phyloP scores from a whole-genome alignment of 2,797 vertebrate species.

The Glyptemys insculpta region DNA sequence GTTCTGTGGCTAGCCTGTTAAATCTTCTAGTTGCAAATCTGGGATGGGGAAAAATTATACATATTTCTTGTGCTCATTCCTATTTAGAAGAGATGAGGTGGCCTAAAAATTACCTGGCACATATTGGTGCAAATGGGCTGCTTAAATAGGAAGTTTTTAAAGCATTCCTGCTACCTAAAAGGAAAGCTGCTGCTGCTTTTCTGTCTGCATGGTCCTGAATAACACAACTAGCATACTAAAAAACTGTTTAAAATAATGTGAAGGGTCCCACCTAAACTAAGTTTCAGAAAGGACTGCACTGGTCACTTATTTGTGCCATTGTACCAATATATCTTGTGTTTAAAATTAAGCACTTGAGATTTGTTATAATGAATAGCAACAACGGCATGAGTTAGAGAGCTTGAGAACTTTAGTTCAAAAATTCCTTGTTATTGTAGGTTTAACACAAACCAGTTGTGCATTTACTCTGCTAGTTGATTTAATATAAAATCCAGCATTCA shows the following conservation, averaged over 20 bases:
- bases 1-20: background rate
- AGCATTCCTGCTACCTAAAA: background rate
- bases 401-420: background rate
- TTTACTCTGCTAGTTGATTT: background rate
- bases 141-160: background rate
- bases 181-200: background rate
- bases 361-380: background rate
- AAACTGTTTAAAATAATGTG: accelerated
- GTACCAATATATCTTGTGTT: accelerated
- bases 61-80: accelerated
- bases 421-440: background rate
- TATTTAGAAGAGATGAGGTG: background rate
- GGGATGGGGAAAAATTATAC: background rate
- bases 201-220: conserved; percentile 39
- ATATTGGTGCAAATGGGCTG: background rate
- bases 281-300: accelerated
- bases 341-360: accelerated
- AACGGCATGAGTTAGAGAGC: background rate
- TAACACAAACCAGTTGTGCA: background rate
- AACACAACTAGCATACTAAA: background rate
- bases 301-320: background rate
- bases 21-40: background rate
- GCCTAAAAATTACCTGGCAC: background rate
- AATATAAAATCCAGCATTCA: background rate
- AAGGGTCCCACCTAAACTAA: background rate